Percentiles rank a stretch among this genome's conserved stretches.
Conservation (phyloP, 23 tunicate species). For the Styela plicata region DNA sequence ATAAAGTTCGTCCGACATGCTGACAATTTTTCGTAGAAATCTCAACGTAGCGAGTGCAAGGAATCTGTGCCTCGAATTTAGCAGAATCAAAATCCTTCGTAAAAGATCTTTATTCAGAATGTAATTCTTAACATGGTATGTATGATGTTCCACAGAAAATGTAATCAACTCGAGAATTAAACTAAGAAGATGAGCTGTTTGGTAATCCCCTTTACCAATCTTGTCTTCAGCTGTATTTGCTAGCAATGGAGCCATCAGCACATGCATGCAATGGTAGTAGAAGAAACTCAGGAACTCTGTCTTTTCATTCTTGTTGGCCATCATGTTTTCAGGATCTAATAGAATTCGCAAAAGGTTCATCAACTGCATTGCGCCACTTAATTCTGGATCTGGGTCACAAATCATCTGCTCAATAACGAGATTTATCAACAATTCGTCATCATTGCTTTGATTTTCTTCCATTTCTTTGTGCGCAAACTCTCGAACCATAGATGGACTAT, state of each 20-base stretch:
- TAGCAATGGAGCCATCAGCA: conserved; percentile 90
- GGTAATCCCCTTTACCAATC: conserved; percentile 87
- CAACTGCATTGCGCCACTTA: conserved; percentile 84
- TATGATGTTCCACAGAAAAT: conserved; percentile 92
- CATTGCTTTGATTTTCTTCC: conserved; percentile 48
- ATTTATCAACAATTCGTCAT: conserved; percentile 64
- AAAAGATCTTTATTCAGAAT: conserved; percentile 80
- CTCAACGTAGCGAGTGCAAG: conserved; percentile 82
- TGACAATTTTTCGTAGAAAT: conserved; percentile 71
- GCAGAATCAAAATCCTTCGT: conserved; percentile 71
- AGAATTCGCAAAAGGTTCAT: conserved; percentile 62
- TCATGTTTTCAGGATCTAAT: conserved; percentile 95
- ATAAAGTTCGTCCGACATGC: conserved; percentile 81
- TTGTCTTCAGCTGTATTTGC: conserved; percentile 86
- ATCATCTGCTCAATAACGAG: conserved; percentile 94
- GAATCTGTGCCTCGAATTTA: conserved; percentile 73
- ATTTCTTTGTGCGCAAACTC: conserved; percentile 76
- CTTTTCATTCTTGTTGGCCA: conserved; percentile 90
- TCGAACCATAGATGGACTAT: conserved; percentile 94
- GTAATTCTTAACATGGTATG: conserved; percentile 90
- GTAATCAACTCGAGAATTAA: conserved; percentile 83
- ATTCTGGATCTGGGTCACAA: conserved; percentile 92
- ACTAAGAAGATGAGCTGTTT: conserved; percentile 79
- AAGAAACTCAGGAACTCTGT: conserved; percentile 87
- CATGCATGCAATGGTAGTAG: conserved; percentile 94